These are phyloP conservation scores for Eupelmus urozonus DNA, from an alignment of 2,888 invertebrate genomes.

Conservation along the genomic window DNA sequence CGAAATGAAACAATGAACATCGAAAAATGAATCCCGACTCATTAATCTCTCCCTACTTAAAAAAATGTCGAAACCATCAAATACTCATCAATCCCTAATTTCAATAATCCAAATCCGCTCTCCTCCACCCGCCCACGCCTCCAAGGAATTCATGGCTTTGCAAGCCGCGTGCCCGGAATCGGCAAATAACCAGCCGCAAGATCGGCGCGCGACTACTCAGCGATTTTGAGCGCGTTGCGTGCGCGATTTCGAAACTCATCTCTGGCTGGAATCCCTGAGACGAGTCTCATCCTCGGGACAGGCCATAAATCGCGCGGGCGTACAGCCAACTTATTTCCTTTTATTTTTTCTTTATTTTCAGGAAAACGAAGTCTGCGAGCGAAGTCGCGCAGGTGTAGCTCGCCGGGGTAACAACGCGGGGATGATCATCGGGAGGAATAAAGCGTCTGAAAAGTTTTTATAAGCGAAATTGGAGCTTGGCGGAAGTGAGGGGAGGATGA, in stretches of 20 bases:
- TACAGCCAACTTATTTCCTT: neutral
- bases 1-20: too few species aligned
- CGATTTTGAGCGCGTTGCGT: slow-evolving; percentile 8
- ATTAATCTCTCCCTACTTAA: neutral
- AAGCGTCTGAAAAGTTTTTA: too few species aligned
- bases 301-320: slow-evolving; percentile 44
- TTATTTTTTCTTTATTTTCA: neutral
- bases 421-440: neutral
- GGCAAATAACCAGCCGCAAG: neutral
- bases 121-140: neutral
- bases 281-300: slow-evolving; percentile 31
- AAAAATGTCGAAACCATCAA: neutral
- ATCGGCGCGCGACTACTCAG: slow-evolving; percentile 1
- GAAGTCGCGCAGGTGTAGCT: slow-evolving; percentile 1
- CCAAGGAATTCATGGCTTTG: slow-evolving; percentile 23
- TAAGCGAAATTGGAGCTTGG: too few species aligned
- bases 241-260: slow-evolving; percentile 36
- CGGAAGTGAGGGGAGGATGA: too few species aligned
- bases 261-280: too few species aligned
- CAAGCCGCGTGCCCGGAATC: slow-evolving; percentile 46
- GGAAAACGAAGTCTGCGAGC: too few species aligned
- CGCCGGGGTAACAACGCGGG: neutral
- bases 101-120: neutral
- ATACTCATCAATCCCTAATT: neutral
- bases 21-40: too few species aligned